phyloP scores from a whole-genome alignment of 2,113 vertebrate species.

The Periophthalmodon schlosseri region DNA sequence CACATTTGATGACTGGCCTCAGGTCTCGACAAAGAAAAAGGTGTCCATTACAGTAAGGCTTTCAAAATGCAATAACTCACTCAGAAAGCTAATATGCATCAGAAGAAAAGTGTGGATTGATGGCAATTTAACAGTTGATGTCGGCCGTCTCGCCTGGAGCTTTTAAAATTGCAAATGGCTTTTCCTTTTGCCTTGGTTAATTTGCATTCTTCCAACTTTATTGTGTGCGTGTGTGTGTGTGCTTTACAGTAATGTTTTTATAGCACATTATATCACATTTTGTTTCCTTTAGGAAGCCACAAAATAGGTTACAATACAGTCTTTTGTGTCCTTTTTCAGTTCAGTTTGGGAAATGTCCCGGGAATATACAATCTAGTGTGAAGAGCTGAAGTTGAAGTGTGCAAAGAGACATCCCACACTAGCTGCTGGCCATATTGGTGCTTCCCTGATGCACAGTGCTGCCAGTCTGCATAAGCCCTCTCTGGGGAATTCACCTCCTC shows the following conservation, averaged over 20 bases:
- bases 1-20: conserved; percentile 50
- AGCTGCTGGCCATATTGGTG: conserved; percentile 56
- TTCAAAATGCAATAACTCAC: conserved; percentile 29
- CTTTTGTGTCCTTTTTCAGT: conserved; percentile 21
- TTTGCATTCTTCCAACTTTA: conserved; percentile 34
- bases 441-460: conserved; percentile 40
- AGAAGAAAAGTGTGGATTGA: conserved; percentile 20
- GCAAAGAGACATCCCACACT: conserved; percentile 49
- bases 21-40: conserved; percentile 16
- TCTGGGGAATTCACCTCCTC: conserved; percentile 54
- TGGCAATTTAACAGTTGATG: conserved; percentile 36
- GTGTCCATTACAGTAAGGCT: conserved; percentile 37
- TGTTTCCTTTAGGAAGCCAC: conserved; percentile 29
- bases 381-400: conserved; percentile 55
- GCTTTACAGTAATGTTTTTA: conserved; percentile 31
- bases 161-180: conserved; percentile 47
- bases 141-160: conserved; percentile 35
- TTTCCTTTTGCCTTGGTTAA: conserved; percentile 23
- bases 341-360: conserved; percentile 55
- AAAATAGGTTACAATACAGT: conserved; percentile 46
- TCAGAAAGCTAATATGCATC: conserved; percentile 29
- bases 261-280: conserved; percentile 27
- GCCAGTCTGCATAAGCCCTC: conserved; percentile 50
- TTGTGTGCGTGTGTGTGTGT: conserved; percentile 15
- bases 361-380: conserved; percentile 64